A percentile compares a stretch with the other conserved stretches of the same genome.
phyloP scores from a whole-genome alignment of 2,888 invertebrate species.

The Torymus aiolomorphi region DNA sequence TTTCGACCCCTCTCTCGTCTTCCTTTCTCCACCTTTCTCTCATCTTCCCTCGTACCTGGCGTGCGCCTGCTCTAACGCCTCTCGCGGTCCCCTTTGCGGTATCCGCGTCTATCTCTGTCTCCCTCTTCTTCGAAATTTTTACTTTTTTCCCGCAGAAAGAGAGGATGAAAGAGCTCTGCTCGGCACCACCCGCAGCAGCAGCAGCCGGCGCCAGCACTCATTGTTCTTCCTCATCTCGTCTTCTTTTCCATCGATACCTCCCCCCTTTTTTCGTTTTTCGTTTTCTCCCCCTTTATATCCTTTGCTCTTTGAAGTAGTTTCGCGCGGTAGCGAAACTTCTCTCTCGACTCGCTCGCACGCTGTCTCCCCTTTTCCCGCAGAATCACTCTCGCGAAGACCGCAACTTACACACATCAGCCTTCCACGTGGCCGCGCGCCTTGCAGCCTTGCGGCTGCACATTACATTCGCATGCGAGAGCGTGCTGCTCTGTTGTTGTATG shows the following conservation, averaged over 20 bases:
- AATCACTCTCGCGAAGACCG: slow-evolving; percentile 38
- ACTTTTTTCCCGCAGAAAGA: slow-evolving; percentile 7
- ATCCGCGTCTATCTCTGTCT: neutral
- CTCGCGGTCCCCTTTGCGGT: neutral
- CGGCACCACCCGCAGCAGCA: no score
- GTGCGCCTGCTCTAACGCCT: neutral
- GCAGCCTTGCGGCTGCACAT: slow-evolving; percentile 26
- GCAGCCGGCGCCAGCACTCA: neutral
- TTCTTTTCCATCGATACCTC: slow-evolving; percentile 13
- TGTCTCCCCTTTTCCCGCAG: slow-evolving; percentile 3
- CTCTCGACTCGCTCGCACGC: neutral
- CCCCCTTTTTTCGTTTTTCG: neutral
- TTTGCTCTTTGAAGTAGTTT: neutral
- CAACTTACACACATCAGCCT: slow-evolving; percentile 41
- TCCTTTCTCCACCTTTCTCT: neutral
- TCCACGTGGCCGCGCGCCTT: slow-evolving; percentile 2
- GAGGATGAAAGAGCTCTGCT: no score
- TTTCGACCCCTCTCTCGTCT: neutral
- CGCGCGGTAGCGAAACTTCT: neutral
- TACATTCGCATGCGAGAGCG: neutral
- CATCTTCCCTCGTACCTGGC: neutral
- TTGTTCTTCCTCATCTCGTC: slow-evolving; percentile 3
- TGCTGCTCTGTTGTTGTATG: neutral
- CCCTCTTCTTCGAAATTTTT: slow-evolving; percentile 13
- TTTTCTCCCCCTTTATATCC: neutral